phyloP scores from a whole-genome alignment of 2,888 invertebrate species.

The Resseliella maxima region DNA sequence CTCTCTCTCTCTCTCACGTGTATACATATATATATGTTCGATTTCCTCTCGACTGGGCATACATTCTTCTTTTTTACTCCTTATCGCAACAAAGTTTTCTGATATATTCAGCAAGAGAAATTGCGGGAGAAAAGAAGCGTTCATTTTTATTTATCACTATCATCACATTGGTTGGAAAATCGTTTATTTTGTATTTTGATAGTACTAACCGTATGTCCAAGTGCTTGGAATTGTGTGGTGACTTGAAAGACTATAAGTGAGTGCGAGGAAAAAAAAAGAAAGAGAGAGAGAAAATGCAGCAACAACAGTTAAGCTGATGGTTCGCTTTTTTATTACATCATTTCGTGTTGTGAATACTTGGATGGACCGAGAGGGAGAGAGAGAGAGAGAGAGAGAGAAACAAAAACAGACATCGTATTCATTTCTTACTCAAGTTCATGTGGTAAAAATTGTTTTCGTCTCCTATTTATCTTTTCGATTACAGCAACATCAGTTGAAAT shows the following conservation, averaged over 20 bases:
- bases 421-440: conserved; percentile 1
- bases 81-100: conserved; percentile 43
- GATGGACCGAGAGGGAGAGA: neutral
- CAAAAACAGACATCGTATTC: neutral
- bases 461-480: conserved; percentile 15
- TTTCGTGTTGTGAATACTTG: neutral
- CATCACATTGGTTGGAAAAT: conserved; percentile 48
- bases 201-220: conserved; percentile 26
- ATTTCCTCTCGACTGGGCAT: conserved; percentile 41
- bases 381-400: too few relatives aligned
- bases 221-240: neutral
- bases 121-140: neutral
- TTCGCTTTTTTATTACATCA: neutral
- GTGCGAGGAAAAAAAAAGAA: neutral
- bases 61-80: conserved; percentile 5
- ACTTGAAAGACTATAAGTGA: neutral
- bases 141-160: conserved; percentile 43
- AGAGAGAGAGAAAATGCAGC: too few relatives aligned
- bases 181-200: conserved; percentile 48
- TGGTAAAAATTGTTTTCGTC: conserved; percentile 29
- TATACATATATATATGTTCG: neutral
- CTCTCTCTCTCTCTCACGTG: too few relatives aligned
- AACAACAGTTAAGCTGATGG: too few relatives aligned
- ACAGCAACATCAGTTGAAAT: neutral
- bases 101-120: conserved; percentile 20